A percentile compares a stretch with the other conserved stretches of the same genome.
Evolutionary conservation across 2,797 vertebrate genomes (phyloP).

Genomic region (Ispidina picta): DNA sequence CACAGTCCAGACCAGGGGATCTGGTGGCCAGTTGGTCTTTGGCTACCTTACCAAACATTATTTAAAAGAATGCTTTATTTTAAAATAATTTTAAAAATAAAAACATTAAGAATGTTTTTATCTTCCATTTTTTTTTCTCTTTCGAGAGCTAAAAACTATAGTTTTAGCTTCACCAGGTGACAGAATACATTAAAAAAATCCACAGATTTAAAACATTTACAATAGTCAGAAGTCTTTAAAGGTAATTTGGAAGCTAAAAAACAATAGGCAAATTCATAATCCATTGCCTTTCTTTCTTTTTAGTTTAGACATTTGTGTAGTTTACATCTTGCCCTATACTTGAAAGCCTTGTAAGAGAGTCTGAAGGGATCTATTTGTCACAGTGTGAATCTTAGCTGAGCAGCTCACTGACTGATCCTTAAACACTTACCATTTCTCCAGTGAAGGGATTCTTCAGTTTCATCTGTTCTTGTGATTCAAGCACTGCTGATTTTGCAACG

Average conservation of each 20-base stretch:
- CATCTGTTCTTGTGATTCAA: not conserved
- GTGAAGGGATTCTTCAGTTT: not conserved
- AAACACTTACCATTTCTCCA: not conserved
- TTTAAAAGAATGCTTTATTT: not conserved
- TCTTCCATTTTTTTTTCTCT: not conserved
- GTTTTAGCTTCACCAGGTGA: not conserved
- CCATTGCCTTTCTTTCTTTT: not conserved
- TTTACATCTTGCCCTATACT: not conserved
- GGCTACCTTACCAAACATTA: not conserved
- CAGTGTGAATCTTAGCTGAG: slow-evolving; percentile 8
- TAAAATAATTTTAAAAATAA: no score
- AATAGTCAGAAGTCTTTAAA: not conserved
- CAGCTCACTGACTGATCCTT: not conserved
- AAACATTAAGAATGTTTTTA: not conserved
- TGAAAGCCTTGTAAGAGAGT: not conserved
- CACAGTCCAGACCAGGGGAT: no score
- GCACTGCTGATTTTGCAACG: not conserved
- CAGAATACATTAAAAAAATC: not conserved
- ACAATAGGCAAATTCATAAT: not conserved
- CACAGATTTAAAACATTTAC: not conserved
- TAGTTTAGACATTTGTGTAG: not conserved
- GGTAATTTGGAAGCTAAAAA: not conserved
- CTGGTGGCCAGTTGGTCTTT: no score
- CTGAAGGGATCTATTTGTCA: not conserved
- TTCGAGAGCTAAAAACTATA: not conserved